Percentiles rank a stretch among this genome's conserved stretches.
These are phyloP conservation scores for Sclerodermus sp. DNA, from an alignment of 2,888 invertebrate genomes.

Conservation along the genomic window DNA sequence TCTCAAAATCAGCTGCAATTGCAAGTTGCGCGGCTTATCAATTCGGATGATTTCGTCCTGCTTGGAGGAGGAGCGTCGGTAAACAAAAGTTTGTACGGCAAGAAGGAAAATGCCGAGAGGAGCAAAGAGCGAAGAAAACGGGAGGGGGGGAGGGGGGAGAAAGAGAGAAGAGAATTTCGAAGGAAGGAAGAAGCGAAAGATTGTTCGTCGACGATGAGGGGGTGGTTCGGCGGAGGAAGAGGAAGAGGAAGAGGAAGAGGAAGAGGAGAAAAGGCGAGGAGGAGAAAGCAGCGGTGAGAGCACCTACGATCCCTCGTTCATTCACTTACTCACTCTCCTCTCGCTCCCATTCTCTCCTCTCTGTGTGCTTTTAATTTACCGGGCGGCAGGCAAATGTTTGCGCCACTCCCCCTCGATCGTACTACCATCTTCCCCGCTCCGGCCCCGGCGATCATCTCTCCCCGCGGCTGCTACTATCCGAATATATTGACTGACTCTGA, in stretches of 20 bases:
- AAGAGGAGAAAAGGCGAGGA: conserved; percentile 23
- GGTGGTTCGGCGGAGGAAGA: no score
- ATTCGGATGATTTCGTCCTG: no score
- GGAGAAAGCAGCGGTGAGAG: neutral
- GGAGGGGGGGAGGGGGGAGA: neutral
- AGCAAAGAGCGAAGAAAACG: no score
- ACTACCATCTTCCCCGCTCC: conserved; percentile 36
- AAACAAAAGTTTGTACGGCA: no score
- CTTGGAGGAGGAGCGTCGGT: no score
- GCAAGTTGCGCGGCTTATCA: no score
- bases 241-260: neutral
- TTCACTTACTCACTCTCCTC: conserved; percentile 39
- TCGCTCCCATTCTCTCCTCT: conserved; percentile 45
- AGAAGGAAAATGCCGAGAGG: no score
- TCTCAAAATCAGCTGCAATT: no score
- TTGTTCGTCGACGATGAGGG: no score
- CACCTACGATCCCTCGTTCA: conserved; percentile 20
- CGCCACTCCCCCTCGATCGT: conserved; percentile 55
- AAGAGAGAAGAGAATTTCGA: conserved; percentile 1
- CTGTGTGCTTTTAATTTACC: conserved; percentile 59
- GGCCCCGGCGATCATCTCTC: conserved; percentile 18
- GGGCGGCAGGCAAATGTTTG: conserved; percentile 59
- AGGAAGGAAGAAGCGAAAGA: no score
- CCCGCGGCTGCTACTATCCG: conserved; percentile 17
- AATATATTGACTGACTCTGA: conserved; percentile 43